phyloP scores from a whole-genome alignment of 2,797 vertebrate genomes.

The Echeneis naucrates region DNA sequence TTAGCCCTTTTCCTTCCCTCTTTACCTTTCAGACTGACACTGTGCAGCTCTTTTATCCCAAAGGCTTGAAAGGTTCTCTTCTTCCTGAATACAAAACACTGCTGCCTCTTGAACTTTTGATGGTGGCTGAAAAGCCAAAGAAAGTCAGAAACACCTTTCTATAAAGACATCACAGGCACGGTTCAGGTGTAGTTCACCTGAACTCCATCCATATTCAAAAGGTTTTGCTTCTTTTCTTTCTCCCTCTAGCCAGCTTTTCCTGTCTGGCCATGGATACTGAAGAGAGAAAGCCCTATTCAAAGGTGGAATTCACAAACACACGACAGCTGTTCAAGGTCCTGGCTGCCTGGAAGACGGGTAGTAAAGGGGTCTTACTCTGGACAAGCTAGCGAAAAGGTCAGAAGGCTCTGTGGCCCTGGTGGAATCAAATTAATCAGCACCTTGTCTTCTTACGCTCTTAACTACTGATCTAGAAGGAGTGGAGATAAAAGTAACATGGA shows the following conservation, averaged over 20 bases:
- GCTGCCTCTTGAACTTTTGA: constrained; percentile 87
- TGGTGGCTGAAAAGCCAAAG: constrained; percentile 84
- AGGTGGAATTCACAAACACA: constrained; percentile 62
- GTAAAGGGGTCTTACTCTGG: constrained; percentile 39
- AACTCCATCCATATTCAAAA: constrained; percentile 83
- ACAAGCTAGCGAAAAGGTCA: constrained; percentile 49
- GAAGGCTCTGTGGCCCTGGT: constrained; percentile 26
- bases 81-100: constrained; percentile 87
- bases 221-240: constrained; percentile 57
- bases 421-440: constrained; percentile 63
- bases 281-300: constrained; percentile 51
- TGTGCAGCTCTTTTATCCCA: constrained; percentile 82
- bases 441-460: constrained; percentile 48
- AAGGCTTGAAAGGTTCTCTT: constrained; percentile 85
- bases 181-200: constrained; percentile 88
- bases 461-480: constrained; percentile 49
- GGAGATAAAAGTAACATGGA: constrained; percentile 53
- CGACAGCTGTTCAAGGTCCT: constrained; percentile 59
- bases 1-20: constrained; percentile 72
- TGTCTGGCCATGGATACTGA: constrained; percentile 59
- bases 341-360: constrained; percentile 40
- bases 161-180: constrained; percentile 84
- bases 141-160: constrained; percentile 82
- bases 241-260: constrained; percentile 67
- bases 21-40: constrained; percentile 84